Evolutionary conservation across 2,888 invertebrate species (phyloP).

Genomic region (Amphiduros pacificus): DNA sequence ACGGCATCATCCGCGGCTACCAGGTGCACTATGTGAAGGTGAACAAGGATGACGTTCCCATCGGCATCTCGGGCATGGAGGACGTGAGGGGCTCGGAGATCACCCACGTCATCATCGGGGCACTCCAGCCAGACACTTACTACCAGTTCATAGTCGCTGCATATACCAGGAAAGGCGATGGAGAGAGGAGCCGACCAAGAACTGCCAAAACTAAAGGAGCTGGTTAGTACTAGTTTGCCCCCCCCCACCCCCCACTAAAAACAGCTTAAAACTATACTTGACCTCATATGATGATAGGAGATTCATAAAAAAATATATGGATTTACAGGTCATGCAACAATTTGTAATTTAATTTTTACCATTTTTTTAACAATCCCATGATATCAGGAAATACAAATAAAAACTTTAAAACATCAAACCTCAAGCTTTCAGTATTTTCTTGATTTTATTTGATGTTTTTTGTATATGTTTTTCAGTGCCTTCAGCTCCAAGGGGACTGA

Average conservation of each 20-base stretch:
- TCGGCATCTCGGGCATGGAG: slow-evolving; percentile 64
- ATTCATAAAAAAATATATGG: too few species aligned
- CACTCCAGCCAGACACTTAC: slow-evolving; percentile 90
- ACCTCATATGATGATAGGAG: too few species aligned
- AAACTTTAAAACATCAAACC: too few species aligned
- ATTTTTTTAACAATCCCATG: too few species aligned
- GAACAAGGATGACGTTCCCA: slow-evolving; percentile 30
- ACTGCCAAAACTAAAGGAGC: slow-evolving; percentile 73
- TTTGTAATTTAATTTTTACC: too few species aligned
- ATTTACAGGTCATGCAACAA: too few species aligned
- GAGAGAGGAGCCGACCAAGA: slow-evolving; percentile 79
- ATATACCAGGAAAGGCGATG: slow-evolving; percentile 94
- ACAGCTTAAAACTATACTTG: too few species aligned
- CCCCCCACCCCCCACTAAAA: too few species aligned
- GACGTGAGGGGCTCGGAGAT: slow-evolving; percentile 81
- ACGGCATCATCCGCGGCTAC: slow-evolving; percentile 94
- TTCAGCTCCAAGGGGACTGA: slow-evolving; percentile 59
- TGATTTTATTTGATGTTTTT: too few species aligned
- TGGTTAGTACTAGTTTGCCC: too few species aligned
- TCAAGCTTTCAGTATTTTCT: too few species aligned
- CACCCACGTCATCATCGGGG: slow-evolving; percentile 78
- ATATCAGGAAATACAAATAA: too few species aligned
- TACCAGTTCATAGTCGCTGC: slow-evolving; percentile 90
- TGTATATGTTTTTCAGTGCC: slow-evolving; percentile 60
- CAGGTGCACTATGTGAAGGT: slow-evolving; percentile 74